Base-by-base conservation (phyloP, 2,888 invertebrate genomes). In the Plemyria rubiginata region DNA sequence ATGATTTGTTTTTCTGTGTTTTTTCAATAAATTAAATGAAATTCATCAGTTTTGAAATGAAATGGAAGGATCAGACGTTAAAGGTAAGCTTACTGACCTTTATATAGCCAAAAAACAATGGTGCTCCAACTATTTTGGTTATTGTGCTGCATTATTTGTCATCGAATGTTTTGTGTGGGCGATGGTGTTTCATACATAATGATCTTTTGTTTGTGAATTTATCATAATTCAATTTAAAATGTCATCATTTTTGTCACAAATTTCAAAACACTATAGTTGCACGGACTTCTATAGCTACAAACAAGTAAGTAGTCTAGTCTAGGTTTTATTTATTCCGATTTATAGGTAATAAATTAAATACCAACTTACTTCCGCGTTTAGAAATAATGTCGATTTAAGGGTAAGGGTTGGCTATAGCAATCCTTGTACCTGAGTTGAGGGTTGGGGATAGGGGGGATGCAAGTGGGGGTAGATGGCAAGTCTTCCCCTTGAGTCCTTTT, bases 151-250 rank as follows among this genome's bases (percentile, higher is more conserved):
- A 72, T 71, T 82, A 75, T 74, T 81, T 86, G 80, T 81, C 83
- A 79, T 78, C 72, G 74, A 46, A 82, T 72, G 77, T 74, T 75
- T 74, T 86, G 90, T 84, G 91, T 92, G 90, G 91, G 90, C 89
- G 90, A 89, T 82, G 77, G 82, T 84, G 79, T 84, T 85, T 82
- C 65, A 71, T 73, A 68, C 74, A 73, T n/a, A 77, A 82, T 81
- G 82, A 86, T 84, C 87, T 90, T 89, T 90, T 90, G 88, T 90
- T 87, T 86, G 80, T 67, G 70, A 70, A 65, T 71, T 45, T 80
- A 67, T 16, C 22, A n/a, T 22, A 11, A 28, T 22, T 16, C 13
- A 28, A 40, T 36, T 5, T 55, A 38, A 28, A n/a, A n/a, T 13
- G 0, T 8, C 6, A 50, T 3, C 61, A 43, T 54, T 54, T 7